phyloP scores from a whole-genome alignment of 1,140 invertebrate species.

The Zophobas morio region DNA sequence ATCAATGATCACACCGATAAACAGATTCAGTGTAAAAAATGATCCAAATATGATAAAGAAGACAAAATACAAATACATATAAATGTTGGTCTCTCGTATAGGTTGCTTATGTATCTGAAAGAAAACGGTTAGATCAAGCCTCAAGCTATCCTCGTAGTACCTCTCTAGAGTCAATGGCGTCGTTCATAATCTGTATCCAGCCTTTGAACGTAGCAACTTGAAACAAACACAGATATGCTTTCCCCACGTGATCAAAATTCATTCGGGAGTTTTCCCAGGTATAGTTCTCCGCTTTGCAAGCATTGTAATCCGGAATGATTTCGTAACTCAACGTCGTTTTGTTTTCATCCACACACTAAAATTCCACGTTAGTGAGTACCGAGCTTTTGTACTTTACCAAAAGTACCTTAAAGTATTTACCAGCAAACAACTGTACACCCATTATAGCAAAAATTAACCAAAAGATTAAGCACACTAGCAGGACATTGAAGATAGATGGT shows the following conservation, averaged over 20 bases:
- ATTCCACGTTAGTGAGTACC: slow-evolving; percentile 51
- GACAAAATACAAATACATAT: slow-evolving; percentile 99
- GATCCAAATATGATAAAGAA: slow-evolving; percentile 98
- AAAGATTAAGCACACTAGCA: slow-evolving; percentile 91
- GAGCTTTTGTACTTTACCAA: neutral
- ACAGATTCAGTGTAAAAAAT: slow-evolving; percentile 98
- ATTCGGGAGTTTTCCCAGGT: slow-evolving; percentile 98
- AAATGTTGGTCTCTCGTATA: slow-evolving; percentile 92
- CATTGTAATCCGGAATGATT: slow-evolving; percentile 88
- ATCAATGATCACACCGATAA: slow-evolving; percentile 98
- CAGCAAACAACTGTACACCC: slow-evolving; percentile 91
- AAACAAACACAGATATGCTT: slow-evolving; percentile 97
- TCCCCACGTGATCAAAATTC: slow-evolving; percentile 98
- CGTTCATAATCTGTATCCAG: slow-evolving; percentile 97
- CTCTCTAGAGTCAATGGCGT: slow-evolving; percentile 95
- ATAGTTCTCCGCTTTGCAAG: slow-evolving; percentile 89
- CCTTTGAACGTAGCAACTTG: slow-evolving; percentile 99
- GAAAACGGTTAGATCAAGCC: too few relatives aligned
- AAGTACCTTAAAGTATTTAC: slow-evolving; percentile 90
- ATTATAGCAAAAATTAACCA: slow-evolving; percentile 95
- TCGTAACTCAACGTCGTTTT: slow-evolving; percentile 85
- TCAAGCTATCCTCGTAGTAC: slow-evolving; percentile 69
- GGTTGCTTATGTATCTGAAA: slow-evolving; percentile 91
- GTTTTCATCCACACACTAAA: slow-evolving; percentile 89
- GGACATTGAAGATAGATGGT: slow-evolving; percentile 95